A percentile compares a stretch with the other conserved stretches of the same genome.
These are phyloP conservation scores for Epinephelus malabaricus DNA, from an alignment of 2,797 vertebrate species.

Conservation along the genomic window DNA sequence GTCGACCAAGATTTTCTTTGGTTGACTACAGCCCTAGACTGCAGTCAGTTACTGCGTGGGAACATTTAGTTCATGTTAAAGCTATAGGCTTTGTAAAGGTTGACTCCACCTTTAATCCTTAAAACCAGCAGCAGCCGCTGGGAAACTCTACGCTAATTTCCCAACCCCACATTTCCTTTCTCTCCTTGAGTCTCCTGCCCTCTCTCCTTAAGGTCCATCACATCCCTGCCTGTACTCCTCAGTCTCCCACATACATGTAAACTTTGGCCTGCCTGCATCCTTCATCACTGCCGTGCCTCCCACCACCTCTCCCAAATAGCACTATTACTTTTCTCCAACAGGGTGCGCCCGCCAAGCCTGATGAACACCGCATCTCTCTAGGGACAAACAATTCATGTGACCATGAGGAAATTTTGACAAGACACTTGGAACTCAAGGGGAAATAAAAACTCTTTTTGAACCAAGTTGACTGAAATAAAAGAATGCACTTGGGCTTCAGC, in stretches of 20 bases:
- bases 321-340: conserved; percentile 14
- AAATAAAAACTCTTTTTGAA: conserved; percentile 29
- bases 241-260: conserved; percentile 52
- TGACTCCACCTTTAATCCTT: conserved; percentile 27
- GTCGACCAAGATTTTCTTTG: too few relatives aligned
- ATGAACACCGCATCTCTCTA: conserved; percentile 14
- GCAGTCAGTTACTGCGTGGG: not conserved
- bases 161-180: conserved; percentile 80
- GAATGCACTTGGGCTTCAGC: conserved; percentile 28
- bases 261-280: conserved; percentile 51
- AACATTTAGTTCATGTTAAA: conserved; percentile 54
- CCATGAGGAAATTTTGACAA: conserved; percentile 43
- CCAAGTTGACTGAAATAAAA: conserved; percentile 58
- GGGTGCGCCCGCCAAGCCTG: not conserved
- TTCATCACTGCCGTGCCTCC: conserved; percentile 61
- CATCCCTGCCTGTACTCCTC: conserved; percentile 38
- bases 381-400: conserved; percentile 46
- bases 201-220: conserved; percentile 55
- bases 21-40: too few relatives aligned
- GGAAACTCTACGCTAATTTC: conserved; percentile 73
- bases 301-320: conserved; percentile 32
- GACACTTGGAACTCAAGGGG: conserved; percentile 25
- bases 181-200: conserved; percentile 55
- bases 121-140: conserved; percentile 61
- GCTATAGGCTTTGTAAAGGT: conserved; percentile 15